Percentiles rank a stretch among this genome's conserved stretches.
Evolutionary conservation across 2,797 vertebrate species (phyloP).

Genomic region (Tragopan temminckii): DNA sequence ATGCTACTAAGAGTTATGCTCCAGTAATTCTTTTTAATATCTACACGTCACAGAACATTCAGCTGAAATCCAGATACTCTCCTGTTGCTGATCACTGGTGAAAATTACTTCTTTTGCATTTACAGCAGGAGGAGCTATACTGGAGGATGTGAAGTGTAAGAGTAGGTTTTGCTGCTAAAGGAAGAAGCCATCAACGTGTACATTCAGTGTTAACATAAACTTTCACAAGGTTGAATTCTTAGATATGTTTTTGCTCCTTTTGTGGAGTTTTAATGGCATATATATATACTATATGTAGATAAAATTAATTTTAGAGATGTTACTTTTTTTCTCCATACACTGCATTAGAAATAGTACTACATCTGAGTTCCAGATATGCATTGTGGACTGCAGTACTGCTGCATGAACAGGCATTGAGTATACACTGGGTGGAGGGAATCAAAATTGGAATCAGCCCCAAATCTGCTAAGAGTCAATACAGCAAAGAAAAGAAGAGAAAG

Average conservation of each 20-base stretch:
- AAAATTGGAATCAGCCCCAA: background rate
- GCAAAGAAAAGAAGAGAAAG: background rate
- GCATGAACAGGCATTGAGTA: background rate
- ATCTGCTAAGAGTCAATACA: background rate
- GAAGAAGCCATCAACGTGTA: conserved; percentile 76
- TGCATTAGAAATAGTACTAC: background rate
- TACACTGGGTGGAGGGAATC: background rate
- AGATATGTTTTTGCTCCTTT: conserved; percentile 72
- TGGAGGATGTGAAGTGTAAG: conserved; percentile 9
- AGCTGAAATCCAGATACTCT: background rate
- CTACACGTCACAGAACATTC: background rate
- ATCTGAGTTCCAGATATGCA: background rate
- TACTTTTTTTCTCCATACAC: background rate
- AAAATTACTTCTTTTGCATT: background rate
- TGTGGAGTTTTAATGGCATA: conserved; percentile 65
- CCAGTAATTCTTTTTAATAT: conserved; percentile 18
- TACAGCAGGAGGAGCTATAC: background rate
- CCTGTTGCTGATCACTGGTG: background rate
- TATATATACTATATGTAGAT: background rate
- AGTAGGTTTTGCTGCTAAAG: conserved; percentile 66
- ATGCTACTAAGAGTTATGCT: background rate
- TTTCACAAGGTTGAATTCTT: conserved; percentile 54
- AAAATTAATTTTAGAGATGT: conserved; percentile 35
- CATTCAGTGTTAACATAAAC: background rate
- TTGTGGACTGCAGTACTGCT: background rate